Conservation (phyloP, 2,888 invertebrate genomes). For the Podotricha telesiphe region DNA sequence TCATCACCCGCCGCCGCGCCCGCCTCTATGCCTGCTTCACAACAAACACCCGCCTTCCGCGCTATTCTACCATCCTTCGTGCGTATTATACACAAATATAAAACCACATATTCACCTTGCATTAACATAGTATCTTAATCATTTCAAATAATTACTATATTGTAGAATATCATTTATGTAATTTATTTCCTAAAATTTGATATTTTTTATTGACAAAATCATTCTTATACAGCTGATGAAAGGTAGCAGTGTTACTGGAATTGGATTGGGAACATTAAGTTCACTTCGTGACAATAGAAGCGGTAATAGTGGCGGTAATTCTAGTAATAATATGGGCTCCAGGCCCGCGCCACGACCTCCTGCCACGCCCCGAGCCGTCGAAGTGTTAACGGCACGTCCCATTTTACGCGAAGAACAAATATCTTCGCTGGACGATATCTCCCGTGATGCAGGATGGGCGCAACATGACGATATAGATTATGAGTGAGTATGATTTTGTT, state of each 20-base stretch:
- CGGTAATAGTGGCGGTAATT: conserved; percentile 50
- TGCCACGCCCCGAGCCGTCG: conserved; percentile 81
- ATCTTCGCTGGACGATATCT: conserved; percentile 95
- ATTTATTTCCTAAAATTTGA: background rate
- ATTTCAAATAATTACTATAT: background rate
- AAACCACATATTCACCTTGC: background rate
- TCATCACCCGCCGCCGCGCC: conserved; percentile 81
- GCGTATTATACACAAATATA: conserved; percentile 58
- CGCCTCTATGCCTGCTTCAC: conserved; percentile 79
- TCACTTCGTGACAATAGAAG: conserved; percentile 65
- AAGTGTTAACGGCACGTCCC: conserved; percentile 88
- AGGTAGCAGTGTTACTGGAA: conserved; percentile 77
- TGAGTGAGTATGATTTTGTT: conserved; percentile 87
- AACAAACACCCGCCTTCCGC: conserved; percentile 87
- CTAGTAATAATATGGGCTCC: conserved; percentile 47
- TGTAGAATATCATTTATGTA: background rate
- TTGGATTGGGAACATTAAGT: conserved; percentile 73
- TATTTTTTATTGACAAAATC: conserved; percentile 14
- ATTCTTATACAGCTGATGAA: conserved; percentile 68
- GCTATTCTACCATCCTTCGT: conserved; percentile 92
- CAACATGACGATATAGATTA: conserved; percentile 97
- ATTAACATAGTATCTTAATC: too few relatives aligned
- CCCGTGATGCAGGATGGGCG: conserved; percentile 95
- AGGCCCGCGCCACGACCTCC: conserved; percentile 56
- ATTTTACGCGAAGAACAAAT: conserved; percentile 97